phyloP scores from a whole-genome alignment of 2,113 vertebrate species.

The Scolopax mira region DNA sequence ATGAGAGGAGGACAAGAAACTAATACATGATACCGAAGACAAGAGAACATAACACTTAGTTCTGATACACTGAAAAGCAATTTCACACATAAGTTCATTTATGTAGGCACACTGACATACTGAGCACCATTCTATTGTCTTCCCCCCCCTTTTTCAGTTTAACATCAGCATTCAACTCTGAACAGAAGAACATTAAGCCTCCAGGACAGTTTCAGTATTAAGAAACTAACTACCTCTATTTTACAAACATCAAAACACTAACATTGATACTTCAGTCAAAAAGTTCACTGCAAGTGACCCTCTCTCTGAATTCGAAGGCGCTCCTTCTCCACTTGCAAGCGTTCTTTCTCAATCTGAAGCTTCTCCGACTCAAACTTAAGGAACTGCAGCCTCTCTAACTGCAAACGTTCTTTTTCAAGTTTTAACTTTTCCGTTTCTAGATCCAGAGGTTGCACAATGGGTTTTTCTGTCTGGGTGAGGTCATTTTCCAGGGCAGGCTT shows the following conservation, averaged over 20 bases:
- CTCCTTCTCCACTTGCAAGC: conserved; percentile 91
- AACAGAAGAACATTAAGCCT: conserved; percentile 10
- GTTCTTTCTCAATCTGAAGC: conserved; percentile 92
- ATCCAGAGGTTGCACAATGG: conserved; percentile 78
- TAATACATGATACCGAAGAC: conserved; percentile 57
- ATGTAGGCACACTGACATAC: conserved; percentile 57
- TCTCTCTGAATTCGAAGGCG: conserved; percentile 90
- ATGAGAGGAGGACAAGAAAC: conserved; percentile 9
- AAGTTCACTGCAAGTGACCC: conserved; percentile 78
- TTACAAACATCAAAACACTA: conserved; percentile 43
- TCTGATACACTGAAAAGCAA: conserved; percentile 39
- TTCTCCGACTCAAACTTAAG: conserved; percentile 90
- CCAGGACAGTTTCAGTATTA: conserved; percentile 30
- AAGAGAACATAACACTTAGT: conserved; percentile 46
- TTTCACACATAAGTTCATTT: conserved; percentile 46
- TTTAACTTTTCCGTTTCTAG: conserved; percentile 88
- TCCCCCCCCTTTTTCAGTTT: neutral
- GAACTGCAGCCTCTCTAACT: conserved; percentile 90
- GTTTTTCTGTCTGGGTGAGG: conserved; percentile 71
- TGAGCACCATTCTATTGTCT: conserved; percentile 34
- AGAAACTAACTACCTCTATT: conserved; percentile 42
- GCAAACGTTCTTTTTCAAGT: conserved; percentile 89
- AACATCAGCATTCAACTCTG: conserved; percentile 48
- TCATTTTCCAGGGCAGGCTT: conserved; percentile 76
- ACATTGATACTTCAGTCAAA: neutral